Conservation (phyloP, 2,888 invertebrate species). For the Pachycephus smyrnensis region DNA sequence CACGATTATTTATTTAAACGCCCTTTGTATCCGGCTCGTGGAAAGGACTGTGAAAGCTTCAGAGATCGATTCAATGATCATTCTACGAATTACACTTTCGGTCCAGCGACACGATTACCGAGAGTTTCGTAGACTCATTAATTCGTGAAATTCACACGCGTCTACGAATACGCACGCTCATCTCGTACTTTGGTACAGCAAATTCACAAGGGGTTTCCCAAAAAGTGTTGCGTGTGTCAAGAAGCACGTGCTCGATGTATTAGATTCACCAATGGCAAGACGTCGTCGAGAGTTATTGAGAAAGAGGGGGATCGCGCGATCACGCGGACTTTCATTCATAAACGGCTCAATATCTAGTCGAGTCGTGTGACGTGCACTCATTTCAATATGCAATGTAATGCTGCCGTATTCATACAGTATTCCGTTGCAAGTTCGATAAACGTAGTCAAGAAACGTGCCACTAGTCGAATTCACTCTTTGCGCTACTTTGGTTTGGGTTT, state of each 20-base stretch:
- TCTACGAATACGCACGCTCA: no score
- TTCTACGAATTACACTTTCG: no score
- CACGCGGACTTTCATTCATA: conserved; percentile 35
- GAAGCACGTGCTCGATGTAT: conserved; percentile 32
- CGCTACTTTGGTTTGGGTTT: no score
- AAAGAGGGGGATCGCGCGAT: conserved; percentile 13
- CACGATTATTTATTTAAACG: no score
- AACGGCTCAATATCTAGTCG: conserved; percentile 35
- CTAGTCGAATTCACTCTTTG: neutral
- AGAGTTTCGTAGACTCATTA: no score
- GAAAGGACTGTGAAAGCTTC: no score
- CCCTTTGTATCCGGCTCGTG: no score
- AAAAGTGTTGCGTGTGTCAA: neutral
- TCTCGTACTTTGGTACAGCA: no score
- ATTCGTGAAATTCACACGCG: no score
- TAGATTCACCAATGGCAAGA: conserved; percentile 24
- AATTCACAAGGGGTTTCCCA: no score
- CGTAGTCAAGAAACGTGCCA: conserved; percentile 10
- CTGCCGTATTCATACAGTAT: neutral
- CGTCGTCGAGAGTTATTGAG: conserved; percentile 25
- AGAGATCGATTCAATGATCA: no score
- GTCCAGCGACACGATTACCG: no score
- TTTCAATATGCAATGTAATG: conserved; percentile 25
- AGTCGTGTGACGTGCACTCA: conserved; percentile 20
- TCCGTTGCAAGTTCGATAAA: conserved; percentile 8